Base-by-base conservation (phyloP, 2,113 vertebrate species). In the Carassius auratus region DNA sequence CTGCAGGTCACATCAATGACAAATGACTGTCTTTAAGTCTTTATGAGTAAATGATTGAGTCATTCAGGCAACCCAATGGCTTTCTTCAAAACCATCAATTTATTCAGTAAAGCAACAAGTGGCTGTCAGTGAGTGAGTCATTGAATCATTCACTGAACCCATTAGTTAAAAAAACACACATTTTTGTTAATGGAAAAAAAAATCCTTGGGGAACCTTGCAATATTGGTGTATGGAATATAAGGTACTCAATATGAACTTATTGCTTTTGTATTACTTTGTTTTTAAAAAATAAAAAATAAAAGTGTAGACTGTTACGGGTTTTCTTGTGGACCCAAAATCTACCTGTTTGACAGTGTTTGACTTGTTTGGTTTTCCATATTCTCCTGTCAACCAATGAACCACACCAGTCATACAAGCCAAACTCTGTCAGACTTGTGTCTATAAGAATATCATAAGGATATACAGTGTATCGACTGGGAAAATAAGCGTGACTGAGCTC, bases 381-480 rank as follows among this genome's bases (percentile, higher is more conserved):
- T 76, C n/a, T 26, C n/a, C 45, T 76, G 7, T 55, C 6, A n/a
- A 76, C 48, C 15, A 52, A 12, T 15, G 4, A 33, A 14, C 50
- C 50, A 52, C 14, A 19, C 8, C 33, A 38, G 17, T 38, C 68
- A 71, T 21, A 55, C 74, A 74, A 30, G 8, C 3, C 15, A 55
- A 76, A 33, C 42, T 48, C 42, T 74, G 2, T 74, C 71, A 76
- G 26, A 52, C 13, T 30, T 4, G 7, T 76, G 14, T 76, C 74
- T 10, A 8, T 61, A 13, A 73, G 55, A 84, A 55, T 64, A 84
- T 86, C 82, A 78, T 68, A n/a, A 5, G 50, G 26, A 78, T 57
- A 86, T 62, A 86, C 19, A 84, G 69, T 86, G 76, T 21, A 36
- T 88, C 61, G 79, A 81, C 80, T 81, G 62, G 42, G 64, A 85